A percentile compares a stretch with the other conserved stretches of the same genome.
These are phyloP conservation scores for Archips crataeganus DNA, from an alignment of 2,888 invertebrate genomes.

Conservation along the genomic window DNA sequence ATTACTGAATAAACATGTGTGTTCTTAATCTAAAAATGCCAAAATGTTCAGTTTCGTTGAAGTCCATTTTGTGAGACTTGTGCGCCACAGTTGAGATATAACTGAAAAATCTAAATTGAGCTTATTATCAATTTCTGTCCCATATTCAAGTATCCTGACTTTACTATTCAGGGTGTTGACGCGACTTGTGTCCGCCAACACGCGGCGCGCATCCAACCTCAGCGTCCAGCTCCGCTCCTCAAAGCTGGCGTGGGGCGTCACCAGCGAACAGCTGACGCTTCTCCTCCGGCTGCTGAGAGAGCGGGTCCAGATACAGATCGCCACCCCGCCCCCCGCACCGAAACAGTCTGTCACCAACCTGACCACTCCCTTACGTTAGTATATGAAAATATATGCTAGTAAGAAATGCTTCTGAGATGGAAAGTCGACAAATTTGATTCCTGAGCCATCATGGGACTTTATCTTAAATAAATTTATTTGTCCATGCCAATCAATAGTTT, in stretches of 20 bases:
- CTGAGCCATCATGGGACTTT: no score
- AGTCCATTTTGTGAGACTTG: no score
- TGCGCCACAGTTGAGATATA: no score
- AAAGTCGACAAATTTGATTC: no score
- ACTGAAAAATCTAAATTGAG: no score
- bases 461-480: no score
- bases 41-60: no score
- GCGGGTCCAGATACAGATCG: conserved; percentile 45
- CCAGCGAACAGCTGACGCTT: conserved; percentile 68
- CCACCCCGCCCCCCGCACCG: conserved; percentile 51
- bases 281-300: conserved; percentile 66
- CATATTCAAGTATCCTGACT: background rate
- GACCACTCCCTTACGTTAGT: conserved; percentile 51
- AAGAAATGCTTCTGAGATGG: no score
- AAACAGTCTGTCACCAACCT: conserved; percentile 40
- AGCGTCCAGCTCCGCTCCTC: conserved; percentile 63
- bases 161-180: conserved; percentile 63
- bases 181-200: conserved; percentile 66
- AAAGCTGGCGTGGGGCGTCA: conserved; percentile 70
- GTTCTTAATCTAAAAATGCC: no score
- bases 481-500: no score
- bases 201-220: conserved; percentile 66
- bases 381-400: conserved; percentile 15
- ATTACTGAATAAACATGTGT: no score
- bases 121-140: background rate